Evolutionary conservation across 2,888 invertebrate species (phyloP), one percentile per base, ranked within the genome.

Genomic region (Orthosia gracilis): DNA sequence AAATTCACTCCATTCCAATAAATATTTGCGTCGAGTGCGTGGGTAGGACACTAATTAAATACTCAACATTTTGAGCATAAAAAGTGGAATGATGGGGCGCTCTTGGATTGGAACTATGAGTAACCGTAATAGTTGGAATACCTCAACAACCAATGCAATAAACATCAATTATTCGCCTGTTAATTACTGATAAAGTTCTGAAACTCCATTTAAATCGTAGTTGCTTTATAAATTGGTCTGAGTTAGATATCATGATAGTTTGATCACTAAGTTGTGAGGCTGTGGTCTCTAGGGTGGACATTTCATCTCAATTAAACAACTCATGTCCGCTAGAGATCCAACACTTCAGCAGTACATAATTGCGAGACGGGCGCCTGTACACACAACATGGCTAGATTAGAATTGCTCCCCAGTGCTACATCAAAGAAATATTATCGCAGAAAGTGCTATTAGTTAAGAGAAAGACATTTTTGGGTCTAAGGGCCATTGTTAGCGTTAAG

Each of bases 221-320:
- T 83, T 77, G 75, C 80, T 80, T 78, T 81, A 86, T 78, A 79
- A 88, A 84, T 86, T 87, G 84, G 76, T 82, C 84, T 82, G 76
- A 75, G 85, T 77, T 83, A 80, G 87, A 79, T 87, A 89, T 88
- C 87, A 85, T 83, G 82, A 78, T 88, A 89, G 90, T 91, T 91
- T 91, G 90, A 92, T 92, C 90, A 89, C 84, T 82, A 87, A 89
- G 86, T 88, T 88, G 87, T 64, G 68, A 17, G 77, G 69, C 61
- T 72, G 78, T 74, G 82, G 88, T 87, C 92, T 87, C 91, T n/a
- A 58, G 91, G 90, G 92, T 69, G 78, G 76, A 86, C 84, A 87
- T 91, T 93, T 92, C 93, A 91, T 92, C 93, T 91, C 91, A 92
- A 92, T 93, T 92, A 90, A 90, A 90, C 91, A 88, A 90, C 87